These are phyloP conservation scores for Neolamprologus multifasciatus DNA, from an alignment of 2,797 vertebrate species.

Conservation along the genomic window DNA sequence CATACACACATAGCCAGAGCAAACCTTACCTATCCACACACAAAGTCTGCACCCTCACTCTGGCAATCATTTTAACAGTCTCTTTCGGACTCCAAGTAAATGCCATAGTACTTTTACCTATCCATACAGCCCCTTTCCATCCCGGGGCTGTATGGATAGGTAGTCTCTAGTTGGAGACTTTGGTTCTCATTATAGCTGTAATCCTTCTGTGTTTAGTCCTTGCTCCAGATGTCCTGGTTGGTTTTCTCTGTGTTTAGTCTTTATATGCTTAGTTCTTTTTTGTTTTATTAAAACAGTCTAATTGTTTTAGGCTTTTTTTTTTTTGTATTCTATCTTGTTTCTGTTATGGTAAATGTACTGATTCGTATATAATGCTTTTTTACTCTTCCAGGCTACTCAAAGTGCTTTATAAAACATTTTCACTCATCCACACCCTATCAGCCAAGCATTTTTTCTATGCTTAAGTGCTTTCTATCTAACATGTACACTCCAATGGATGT, in stretches of 20 bases:
- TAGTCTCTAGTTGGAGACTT: too few relatives aligned
- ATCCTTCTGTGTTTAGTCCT: neutral
- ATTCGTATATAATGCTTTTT: neutral
- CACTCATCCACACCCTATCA: neutral
- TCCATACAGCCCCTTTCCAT: too few relatives aligned
- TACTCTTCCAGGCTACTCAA: neutral
- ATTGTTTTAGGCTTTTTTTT: too few relatives aligned
- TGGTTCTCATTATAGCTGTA: neutral
- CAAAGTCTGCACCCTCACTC: too few relatives aligned
- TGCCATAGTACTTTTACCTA: too few relatives aligned
- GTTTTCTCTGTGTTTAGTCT: neutral
- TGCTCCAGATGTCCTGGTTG: neutral
- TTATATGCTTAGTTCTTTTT: neutral
- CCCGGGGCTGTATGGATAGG: too few relatives aligned
- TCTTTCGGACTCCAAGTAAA: too few relatives aligned
- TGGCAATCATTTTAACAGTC: too few relatives aligned
- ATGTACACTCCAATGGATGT: too few relatives aligned
- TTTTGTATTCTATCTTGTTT: neutral
- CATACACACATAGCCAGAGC: too few relatives aligned
- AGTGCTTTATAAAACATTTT: neutral
- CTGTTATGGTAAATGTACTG: neutral
- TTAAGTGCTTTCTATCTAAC: neutral
- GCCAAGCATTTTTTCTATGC: neutral
- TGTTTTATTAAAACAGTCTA: neutral
- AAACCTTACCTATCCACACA: too few relatives aligned